phyloP scores from a whole-genome alignment of 2,797 vertebrate species.

The Mycteria americana region DNA sequence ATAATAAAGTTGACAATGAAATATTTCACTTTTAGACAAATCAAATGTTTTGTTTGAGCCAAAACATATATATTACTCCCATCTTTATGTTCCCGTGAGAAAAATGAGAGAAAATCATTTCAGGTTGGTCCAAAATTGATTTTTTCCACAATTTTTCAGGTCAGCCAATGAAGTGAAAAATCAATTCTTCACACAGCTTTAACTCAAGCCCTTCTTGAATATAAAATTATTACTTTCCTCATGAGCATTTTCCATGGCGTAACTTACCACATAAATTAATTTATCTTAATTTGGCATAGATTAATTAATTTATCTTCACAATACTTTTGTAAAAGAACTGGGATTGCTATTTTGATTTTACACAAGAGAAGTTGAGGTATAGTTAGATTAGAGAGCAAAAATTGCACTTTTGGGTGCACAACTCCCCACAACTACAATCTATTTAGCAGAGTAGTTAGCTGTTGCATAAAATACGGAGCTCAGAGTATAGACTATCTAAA shows the following conservation, averaged over 20 bases:
- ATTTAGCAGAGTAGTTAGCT: neutral
- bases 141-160: slow-evolving; percentile 68
- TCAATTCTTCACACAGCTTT: slow-evolving; percentile 63
- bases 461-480: neutral
- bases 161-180: slow-evolving; percentile 60
- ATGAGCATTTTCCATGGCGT: slow-evolving; percentile 52
- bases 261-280: slow-evolving; percentile 52
- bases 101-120: slow-evolving; percentile 55
- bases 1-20: neutral
- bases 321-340: neutral
- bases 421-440: neutral
- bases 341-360: neutral
- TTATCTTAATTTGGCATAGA: slow-evolving; percentile 57
- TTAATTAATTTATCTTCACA: slow-evolving; percentile 51
- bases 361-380: neutral
- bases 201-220: slow-evolving; percentile 45
- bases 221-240: slow-evolving; percentile 56
- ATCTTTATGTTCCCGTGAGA: slow-evolving; percentile 24
- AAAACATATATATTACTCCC: neutral
- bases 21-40: neutral
- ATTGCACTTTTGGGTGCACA: neutral
- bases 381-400: neutral
- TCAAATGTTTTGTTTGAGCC: neutral
- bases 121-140: slow-evolving; percentile 55
- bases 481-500: neutral